Base-by-base conservation (phyloP, 2,888 invertebrate genomes). In the Athetis lepigone region DNA sequence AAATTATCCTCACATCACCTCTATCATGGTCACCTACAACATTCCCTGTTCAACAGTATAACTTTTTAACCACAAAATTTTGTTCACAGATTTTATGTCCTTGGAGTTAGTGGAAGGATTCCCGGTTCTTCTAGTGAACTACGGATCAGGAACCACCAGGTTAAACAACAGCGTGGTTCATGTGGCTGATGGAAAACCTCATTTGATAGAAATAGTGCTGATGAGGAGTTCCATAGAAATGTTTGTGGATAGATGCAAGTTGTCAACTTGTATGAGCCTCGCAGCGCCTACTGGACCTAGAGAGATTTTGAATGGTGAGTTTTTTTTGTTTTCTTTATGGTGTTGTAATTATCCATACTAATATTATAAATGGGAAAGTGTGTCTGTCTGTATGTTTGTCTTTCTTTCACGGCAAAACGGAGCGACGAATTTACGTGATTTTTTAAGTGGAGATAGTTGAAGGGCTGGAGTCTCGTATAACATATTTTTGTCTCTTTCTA, bases 31-130 rank as follows among this genome's bases (percentile, higher is more conserved):
- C 33, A 33, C 11, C 11, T 29, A 0, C 0, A 11, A 4, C 4
- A 13, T 33, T 11, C n/a, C n/a, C n/a, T n/a, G n/a, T 33, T 13
- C 4, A 13, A 13, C 1, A 13, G 9, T 33, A 13, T 33, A 1
- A 23, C 5, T 36, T 13, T 33, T n/a, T 68, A 36, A 73, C 11
- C 11, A 0, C 5, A 4, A 5, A 1, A 19, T 56, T 64, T 85
- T 83, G 69, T 81, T 72, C 76, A 58, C 95, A 92, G 99, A 99
- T 95, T 99, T 98, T 90, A 97, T 99, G 94, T 97, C 98, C 0
- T 91, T 99, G 70, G 98, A 99, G 87, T 92, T 99, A 46, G 95
- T 96, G 7, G 96, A 97, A 39, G 99, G 99, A n/a, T 97, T 95
- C 86, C 98, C 98, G 0, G 96, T 97, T 0, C 94, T 99, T 8